phyloP scores from a whole-genome alignment of 2,888 invertebrate genomes.

The Tetragonula carbonaria region DNA sequence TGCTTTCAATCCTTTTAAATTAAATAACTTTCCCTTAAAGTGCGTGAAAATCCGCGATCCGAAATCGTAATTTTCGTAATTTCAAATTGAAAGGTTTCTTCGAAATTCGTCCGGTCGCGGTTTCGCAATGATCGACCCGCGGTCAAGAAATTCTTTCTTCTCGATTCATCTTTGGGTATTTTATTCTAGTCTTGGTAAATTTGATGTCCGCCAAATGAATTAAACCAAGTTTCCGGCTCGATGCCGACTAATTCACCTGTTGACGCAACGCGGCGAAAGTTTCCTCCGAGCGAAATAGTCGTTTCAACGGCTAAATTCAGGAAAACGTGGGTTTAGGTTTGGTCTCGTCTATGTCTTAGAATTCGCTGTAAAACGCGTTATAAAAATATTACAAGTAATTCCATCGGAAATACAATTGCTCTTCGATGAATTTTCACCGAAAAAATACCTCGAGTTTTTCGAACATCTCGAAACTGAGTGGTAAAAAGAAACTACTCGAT shows the following conservation, averaged over 20 bases:
- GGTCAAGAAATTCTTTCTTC: background rate
- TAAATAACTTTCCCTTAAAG: background rate
- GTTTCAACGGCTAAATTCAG: constrained; percentile 15
- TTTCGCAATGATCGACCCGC: background rate
- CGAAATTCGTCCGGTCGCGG: background rate
- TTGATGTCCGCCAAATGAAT: background rate
- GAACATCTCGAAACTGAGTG: background rate
- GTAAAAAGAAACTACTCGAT: background rate
- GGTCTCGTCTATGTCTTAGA: background rate
- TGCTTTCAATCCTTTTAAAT: background rate
- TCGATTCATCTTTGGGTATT: background rate
- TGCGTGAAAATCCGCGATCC: background rate
- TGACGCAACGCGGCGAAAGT: constrained; percentile 52
- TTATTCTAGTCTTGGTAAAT: background rate
- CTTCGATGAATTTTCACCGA: background rate
- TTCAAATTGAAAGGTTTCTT: background rate
- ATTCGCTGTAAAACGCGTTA: background rate
- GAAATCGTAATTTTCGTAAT: no score
- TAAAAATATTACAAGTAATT: background rate
- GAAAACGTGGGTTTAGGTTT: background rate
- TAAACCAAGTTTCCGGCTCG: constrained; percentile 39
- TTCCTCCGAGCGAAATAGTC: background rate
- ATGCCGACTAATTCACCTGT: constrained; percentile 42
- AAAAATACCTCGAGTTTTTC: background rate
- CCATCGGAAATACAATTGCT: background rate